Evolutionary conservation across 2,888 invertebrate species (phyloP).

Genomic region (Vesta saturnalis): DNA sequence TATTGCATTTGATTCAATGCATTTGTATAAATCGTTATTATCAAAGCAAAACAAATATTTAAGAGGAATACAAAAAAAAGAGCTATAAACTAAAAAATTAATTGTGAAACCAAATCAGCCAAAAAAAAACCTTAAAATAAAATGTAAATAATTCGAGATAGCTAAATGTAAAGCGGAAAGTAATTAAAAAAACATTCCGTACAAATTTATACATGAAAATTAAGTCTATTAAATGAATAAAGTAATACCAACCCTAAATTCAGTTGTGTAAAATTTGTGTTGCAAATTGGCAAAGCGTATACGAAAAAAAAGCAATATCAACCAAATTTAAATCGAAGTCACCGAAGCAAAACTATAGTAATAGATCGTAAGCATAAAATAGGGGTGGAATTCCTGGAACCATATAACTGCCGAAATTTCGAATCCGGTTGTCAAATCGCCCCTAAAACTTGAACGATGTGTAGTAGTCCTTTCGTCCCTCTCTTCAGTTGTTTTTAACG

Average conservation of each 20-base stretch:
- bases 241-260: conserved; percentile 3
- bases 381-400: conserved; percentile 52
- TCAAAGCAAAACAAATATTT: too few relatives aligned
- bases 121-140: too few relatives aligned
- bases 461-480: conserved; percentile 38
- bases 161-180: too few relatives aligned
- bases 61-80: too few relatives aligned
- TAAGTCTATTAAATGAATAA: background rate
- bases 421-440: conserved; percentile 53
- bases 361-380: conserved; percentile 28
- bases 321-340: conserved; percentile 30
- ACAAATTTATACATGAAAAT: background rate
- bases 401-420: conserved; percentile 58
- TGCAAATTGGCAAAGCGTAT: conserved; percentile 8
- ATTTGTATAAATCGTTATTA: too few relatives aligned
- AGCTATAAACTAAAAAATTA: too few relatives aligned
- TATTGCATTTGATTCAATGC: too few relatives aligned
- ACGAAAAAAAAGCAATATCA: conserved; percentile 9
- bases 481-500: conserved; percentile 37
- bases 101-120: too few relatives aligned
- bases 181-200: background rate
- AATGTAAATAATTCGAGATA: too few relatives aligned
- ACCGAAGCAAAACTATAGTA: conserved; percentile 36
- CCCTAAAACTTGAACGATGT: conserved; percentile 41
- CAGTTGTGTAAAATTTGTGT: conserved; percentile 5